Conservation (phyloP, 2,888 invertebrate genomes). For the Microctonus brassicae region DNA sequence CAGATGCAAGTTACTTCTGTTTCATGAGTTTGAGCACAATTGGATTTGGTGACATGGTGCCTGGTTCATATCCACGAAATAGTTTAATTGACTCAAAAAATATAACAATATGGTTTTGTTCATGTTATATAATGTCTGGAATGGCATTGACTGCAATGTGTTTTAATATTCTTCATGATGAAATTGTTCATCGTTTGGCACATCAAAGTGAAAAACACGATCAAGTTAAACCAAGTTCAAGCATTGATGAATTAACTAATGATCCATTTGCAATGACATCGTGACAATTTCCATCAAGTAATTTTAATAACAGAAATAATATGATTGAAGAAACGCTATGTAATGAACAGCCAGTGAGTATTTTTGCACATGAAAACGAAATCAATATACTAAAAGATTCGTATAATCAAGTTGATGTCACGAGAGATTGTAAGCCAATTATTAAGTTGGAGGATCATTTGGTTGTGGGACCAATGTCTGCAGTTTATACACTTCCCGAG, state of each 20-base stretch:
- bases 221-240: constrained; percentile 76
- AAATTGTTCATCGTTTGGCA: constrained; percentile 86
- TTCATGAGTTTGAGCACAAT: constrained; percentile 95
- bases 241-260: constrained; percentile 76
- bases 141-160: constrained; percentile 92
- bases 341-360: constrained; percentile 61
- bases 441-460: constrained; percentile 65
- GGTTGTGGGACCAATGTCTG: constrained; percentile 54
- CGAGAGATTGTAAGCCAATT: constrained; percentile 67
- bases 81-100: constrained; percentile 74
- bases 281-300: constrained; percentile 78
- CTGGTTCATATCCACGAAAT: constrained; percentile 76
- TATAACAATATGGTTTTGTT: constrained; percentile 89
- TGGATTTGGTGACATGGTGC: constrained; percentile 89
- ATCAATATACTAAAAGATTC: constrained; percentile 68
- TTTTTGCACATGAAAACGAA: constrained; percentile 68
- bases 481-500: constrained; percentile 66
- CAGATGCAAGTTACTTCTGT: constrained; percentile 83
- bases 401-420: constrained; percentile 68
- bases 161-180: constrained; percentile 90
- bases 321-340: constrained; percentile 64
- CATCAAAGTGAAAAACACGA: constrained; percentile 75
- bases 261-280: constrained; percentile 80
- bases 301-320: constrained; percentile 62
- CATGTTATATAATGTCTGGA: constrained; percentile 87